A percentile compares a stretch with the other conserved stretches of the same genome.
These are phyloP conservation scores for Leptopilina syphax DNA, from an alignment of 2,888 invertebrate species.

Conservation along the genomic window DNA sequence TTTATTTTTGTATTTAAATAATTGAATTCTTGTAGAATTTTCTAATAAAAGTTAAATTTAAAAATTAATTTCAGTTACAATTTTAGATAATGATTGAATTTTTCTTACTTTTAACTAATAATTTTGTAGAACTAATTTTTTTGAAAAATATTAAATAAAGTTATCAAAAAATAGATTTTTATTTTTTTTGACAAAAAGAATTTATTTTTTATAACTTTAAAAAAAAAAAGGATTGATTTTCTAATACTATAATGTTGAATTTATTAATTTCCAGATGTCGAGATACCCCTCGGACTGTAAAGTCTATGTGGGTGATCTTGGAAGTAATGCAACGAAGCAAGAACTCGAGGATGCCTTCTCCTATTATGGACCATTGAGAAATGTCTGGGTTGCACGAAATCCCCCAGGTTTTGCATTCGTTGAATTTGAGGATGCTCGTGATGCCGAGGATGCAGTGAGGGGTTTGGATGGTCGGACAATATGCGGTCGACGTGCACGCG, in stretches of 20 bases:
- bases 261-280: constrained; percentile 79
- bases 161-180: no score
- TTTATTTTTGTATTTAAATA: no score
- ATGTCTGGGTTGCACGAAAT: constrained; percentile 98
- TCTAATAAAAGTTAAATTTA: no score
- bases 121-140: no score
- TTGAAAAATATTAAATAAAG: no score
- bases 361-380: constrained; percentile 93
- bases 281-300: constrained; percentile 92
- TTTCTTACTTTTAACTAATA: no score
- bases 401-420: constrained; percentile 97
- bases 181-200: no score
- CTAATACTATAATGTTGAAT: not conserved
- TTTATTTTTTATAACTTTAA: no score
- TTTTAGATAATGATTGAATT: no score
- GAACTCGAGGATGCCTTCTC: constrained; percentile 96
- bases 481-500: constrained; percentile 92
- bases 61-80: no score
- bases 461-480: constrained; percentile 87
- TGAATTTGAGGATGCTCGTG: constrained; percentile 94
- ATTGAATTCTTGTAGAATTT: no score
- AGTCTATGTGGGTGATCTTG: constrained; percentile 97
- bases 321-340: constrained; percentile 93
- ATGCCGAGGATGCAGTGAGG: constrained; percentile 94
- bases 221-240: constrained; percentile 21